Evolutionary conservation across 2,113 vertebrate genomes (phyloP), one percentile per base, ranked within the genome.

Genomic region (Leucopsar rothschildi): DNA sequence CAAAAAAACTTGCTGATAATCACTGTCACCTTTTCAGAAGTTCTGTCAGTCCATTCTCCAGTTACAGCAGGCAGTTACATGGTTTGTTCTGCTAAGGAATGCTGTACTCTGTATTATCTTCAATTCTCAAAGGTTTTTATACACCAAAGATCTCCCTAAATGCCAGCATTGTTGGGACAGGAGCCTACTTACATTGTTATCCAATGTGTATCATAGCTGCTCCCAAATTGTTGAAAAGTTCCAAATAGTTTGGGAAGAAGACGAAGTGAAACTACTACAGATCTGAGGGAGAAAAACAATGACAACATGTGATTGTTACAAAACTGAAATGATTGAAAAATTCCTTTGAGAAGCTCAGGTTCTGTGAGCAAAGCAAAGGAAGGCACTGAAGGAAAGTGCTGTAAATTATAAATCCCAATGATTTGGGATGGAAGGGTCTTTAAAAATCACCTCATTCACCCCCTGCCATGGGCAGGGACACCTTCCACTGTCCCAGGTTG

Each of bases 151-250:
- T 39, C 12, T 18, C 21, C n/a, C n/a, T 23, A 20, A 53, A 35
- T 20, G 24, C 22, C 68, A 73, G 7, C 63, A 8, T 12, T 76
- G 25, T 2, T 28, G 44, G 37, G 42, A 65, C 27, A 56, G 17
- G 6, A 13, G 4, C 24, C 16, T 80, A 98, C 99, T 98, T 97
- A 99, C 99, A 99, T 99, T 71, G 99, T 99, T 97, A 99, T 99
- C 99, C 99, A 99, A 92, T 99, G 99, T 11, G 99, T 99, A 96
- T 99, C 99, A 6, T 99, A 99, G 96, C 99, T 99, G 97, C 99
- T 99, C 82, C 99, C 99, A 93, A 99, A 99, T 72, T 99, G 99
- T 28, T 99, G 99, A 97, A 99, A 99, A 7, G 99, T 99, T 93
- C 99, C 99, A 57, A 99, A 99, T 21, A 99, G 98, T 92, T 99